phyloP scores from a whole-genome alignment of 2,797 vertebrate species.

The Typhlichthys subterraneus region DNA sequence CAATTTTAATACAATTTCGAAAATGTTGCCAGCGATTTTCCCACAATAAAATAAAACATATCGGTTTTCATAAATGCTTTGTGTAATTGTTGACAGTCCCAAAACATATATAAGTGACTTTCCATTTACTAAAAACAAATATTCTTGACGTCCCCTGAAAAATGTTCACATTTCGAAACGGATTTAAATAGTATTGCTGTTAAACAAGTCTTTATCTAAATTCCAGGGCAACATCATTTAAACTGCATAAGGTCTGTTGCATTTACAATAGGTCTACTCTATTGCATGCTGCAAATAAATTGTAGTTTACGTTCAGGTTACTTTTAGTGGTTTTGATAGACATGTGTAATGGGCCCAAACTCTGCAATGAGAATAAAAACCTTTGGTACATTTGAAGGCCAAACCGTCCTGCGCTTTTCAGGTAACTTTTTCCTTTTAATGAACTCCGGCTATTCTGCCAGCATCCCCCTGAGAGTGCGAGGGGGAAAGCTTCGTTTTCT shows the following conservation, averaged over 20 bases:
- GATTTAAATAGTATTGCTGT: conserved; percentile 28
- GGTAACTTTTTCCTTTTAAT: conserved; percentile 81
- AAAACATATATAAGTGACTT: too few relatives aligned
- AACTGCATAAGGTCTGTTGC: conserved; percentile 56
- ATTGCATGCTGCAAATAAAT: conserved; percentile 37
- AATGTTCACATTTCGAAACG: neutral
- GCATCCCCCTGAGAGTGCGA: conserved; percentile 74
- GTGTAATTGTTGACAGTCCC: too few relatives aligned
- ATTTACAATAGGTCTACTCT: conserved; percentile 58
- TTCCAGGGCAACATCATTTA: conserved; percentile 55
- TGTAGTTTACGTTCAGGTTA: conserved; percentile 59
- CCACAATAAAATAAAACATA: too few relatives aligned
- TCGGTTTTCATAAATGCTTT: too few relatives aligned
- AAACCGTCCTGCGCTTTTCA: conserved; percentile 75
- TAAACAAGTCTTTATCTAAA: conserved; percentile 43
- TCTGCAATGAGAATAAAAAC: conserved; percentile 53
- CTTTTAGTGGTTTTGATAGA: conserved; percentile 72
- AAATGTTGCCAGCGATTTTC: too few relatives aligned
- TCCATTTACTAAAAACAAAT: neutral
- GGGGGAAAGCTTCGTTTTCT: conserved; percentile 58
- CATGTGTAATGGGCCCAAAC: conserved; percentile 79
- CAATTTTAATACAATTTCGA: too few relatives aligned
- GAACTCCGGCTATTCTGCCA: conserved; percentile 81
- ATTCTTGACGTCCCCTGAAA: neutral
- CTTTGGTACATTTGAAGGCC: conserved; percentile 59